Percentiles rank a stretch among this genome's conserved stretches.
Evolutionary conservation across 2,797 vertebrate species (phyloP).

Genomic region (Tarsius wallacei): DNA sequence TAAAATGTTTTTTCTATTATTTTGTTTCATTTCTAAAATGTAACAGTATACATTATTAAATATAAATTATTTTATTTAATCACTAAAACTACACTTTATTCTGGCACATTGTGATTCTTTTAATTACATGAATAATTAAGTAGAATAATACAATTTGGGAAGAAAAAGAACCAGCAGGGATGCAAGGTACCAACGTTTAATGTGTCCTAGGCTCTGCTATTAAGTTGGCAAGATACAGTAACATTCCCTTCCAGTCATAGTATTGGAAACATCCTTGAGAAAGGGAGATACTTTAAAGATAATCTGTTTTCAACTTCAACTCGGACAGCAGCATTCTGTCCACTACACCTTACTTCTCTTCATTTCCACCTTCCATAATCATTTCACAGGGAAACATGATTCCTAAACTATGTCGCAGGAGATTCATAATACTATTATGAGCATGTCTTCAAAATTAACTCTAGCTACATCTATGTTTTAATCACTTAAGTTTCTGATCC

Average conservation of each 20-base stretch:
- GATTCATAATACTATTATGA: background rate
- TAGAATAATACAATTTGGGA: background rate
- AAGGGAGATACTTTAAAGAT: background rate
- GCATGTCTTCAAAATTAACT: slow-evolving; percentile 30
- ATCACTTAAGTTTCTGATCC: background rate
- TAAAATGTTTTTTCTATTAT: background rate
- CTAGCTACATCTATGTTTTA: background rate
- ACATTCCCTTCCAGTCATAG: background rate
- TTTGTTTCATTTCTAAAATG: slow-evolving; percentile 1
- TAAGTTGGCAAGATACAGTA: background rate
- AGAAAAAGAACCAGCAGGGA: background rate
- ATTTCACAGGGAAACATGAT: background rate
- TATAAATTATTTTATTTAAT: slow-evolving; percentile 31
- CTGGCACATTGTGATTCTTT: slow-evolving; percentile 30
- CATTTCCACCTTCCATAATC: background rate
- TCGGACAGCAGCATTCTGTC: background rate
- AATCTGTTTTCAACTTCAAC: background rate
- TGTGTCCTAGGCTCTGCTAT: rapidly evolving
- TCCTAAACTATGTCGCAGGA: background rate
- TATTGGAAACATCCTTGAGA: no score
- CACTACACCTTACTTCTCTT: background rate
- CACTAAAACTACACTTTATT: slow-evolving; percentile 22
- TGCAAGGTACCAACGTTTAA: background rate
- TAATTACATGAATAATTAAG: background rate
- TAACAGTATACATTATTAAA: background rate